Conservation (phyloP, 2,113 vertebrate genomes). For the Daboia siamensis region DNA sequence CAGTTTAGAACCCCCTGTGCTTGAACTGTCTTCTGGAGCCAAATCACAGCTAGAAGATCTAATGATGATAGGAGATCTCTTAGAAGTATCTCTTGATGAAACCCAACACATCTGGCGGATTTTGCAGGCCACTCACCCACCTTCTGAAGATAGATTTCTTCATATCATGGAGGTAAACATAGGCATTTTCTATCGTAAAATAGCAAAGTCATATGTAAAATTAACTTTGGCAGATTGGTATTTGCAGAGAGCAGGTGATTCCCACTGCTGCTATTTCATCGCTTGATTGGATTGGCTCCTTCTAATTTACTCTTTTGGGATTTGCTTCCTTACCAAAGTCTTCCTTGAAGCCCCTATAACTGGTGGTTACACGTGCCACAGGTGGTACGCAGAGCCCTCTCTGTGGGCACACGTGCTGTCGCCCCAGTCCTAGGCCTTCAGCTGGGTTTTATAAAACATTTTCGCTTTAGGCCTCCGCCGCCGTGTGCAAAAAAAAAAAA, state of each 20-base stretch:
- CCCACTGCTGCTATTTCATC: background rate
- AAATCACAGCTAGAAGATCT: conserved; percentile 94
- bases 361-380: no score
- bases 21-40: conserved; percentile 88
- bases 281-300: background rate
- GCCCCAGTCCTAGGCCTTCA: no score
- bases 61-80: conserved; percentile 96
- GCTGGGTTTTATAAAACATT: no score
- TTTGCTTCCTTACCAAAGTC: background rate
- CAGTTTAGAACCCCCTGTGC: conserved; percentile 91
- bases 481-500: no score
- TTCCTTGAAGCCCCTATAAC: background rate
- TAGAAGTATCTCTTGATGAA: conserved; percentile 96
- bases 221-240: fast-evolving
- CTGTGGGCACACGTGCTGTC: no score
- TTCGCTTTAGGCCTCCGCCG: no score
- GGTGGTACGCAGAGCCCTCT: no score
- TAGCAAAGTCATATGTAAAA: fast-evolving
- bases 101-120: conserved; percentile 99
- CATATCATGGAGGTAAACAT: conserved; percentile 91
- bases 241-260: background rate
- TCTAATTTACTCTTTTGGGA: background rate
- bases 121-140: conserved; percentile 94
- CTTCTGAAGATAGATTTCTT: conserved; percentile 92
- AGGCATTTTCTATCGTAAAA: background rate